Base-by-base conservation (phyloP, 2,888 invertebrate genomes). In the Troglohyphantes excavatus region DNA sequence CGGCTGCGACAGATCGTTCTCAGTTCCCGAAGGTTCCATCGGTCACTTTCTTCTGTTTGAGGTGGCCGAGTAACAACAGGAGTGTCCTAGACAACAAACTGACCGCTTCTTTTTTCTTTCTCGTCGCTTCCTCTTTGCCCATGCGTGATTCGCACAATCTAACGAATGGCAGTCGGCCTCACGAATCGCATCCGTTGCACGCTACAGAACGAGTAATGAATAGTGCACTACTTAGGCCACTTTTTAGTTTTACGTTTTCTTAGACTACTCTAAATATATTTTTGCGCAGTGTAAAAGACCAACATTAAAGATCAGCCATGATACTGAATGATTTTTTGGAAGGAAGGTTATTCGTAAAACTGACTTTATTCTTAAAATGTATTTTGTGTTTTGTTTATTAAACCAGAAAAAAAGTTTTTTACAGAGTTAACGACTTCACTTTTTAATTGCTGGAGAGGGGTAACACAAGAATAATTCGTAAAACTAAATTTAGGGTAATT, bases 81-180 rank as follows among this genome's bases (percentile, higher is more conserved):
- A 87, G 79, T 87, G 78, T 78, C 79, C 82, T 19, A 82, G 88
- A 89, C 88, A 89, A 89, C 88, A 89, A 82, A 89, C 82, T 87
- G 67, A 65, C 87, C 81, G 72, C 87, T 89, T 89, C 82, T 81
- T 33, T 81, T 79, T n/a, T n/a, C n/a, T 39, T 39, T 39, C 82
- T 82, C 82, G 46, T 68, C 39, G 82, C 82, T 82, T 82, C 67
- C 82, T 76, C n/a, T 76, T 76, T 82, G 88, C 88, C 29, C 88
- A 89, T 89, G 88, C 88, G 88, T 89, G 88, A 89, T 75, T 68
- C 68, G 63, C 72, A 63, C 81, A 81, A 88, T 88, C 87, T 88
- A 81, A 88, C 87, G 87, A 88, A 88, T 88, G 79, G 81, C 87
- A 63, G 81, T 33, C 87, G 39, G 19, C 26, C 87, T 88, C 88